Evolutionary conservation across 1,140 invertebrate species (phyloP).

Genomic region (Neoseiulus cucumeris): DNA sequence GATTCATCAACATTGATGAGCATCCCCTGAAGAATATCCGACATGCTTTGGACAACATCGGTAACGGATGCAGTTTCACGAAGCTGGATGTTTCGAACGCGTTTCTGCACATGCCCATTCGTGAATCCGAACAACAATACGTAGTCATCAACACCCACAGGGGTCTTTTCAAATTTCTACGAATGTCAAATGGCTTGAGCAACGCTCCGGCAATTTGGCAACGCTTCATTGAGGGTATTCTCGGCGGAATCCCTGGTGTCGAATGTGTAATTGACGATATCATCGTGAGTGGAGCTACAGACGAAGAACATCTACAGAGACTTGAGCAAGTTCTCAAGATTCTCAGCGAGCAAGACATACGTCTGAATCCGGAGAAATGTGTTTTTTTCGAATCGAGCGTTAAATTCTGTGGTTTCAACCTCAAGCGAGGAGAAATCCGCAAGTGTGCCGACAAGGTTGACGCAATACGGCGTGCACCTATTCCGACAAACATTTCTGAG

Average conservation of each 20-base stretch:
- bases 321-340: not conserved
- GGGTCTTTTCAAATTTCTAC: not conserved
- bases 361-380: not conserved
- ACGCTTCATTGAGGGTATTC: not conserved
- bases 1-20: not conserved
- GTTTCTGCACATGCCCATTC: not conserved
- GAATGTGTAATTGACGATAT: not conserved
- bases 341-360: not conserved
- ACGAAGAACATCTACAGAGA: not conserved
- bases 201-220: not conserved
- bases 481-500: conserved; percentile 13
- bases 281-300: not conserved
- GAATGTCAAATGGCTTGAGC: not conserved
- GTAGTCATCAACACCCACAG: not conserved
- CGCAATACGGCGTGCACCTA: conserved; percentile 8
- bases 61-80: not conserved
- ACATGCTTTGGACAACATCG: not conserved
- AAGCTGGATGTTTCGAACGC: not conserved
- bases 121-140: not conserved
- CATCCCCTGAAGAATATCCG: not conserved
- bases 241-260: not conserved
- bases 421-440: not conserved
- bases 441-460: not conserved
- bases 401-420: not conserved
- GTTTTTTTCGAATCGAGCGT: not conserved